Evolutionary conservation across 2,797 vertebrate species (phyloP), one percentile per base, ranked within the genome.

Genomic region (Aratinga solstitialis): DNA sequence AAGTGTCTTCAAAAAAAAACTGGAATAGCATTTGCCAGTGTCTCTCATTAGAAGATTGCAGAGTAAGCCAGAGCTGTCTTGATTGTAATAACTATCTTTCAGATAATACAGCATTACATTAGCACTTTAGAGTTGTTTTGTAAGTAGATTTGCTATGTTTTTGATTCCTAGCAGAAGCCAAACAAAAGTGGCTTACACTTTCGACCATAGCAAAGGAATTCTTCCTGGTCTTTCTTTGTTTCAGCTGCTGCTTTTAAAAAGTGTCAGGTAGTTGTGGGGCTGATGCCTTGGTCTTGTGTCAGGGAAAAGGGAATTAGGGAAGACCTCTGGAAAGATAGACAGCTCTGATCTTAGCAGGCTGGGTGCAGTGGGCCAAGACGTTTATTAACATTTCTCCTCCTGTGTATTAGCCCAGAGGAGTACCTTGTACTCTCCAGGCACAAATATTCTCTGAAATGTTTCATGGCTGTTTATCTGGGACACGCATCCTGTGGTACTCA

Each of bases 61-160:
- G 94, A 66, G 85, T 84, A 89, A 84, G 85, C 48, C 50, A 54
- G 87, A 90, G 32, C 79, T 84, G 23, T 76, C 94, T 91, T 96
- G 96, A 97, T 97, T 93, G 48, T 94, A 96, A 96, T 89, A 90
- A 94, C 94, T 10, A 7, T 95, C 93, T 93, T 95, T 87, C 83
- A 90, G 90, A 93, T 93, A 96, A 91, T 76, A 65, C 32, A 19
- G 38, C 78, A 56, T 79, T 95, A 34, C 68, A 84, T 96, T 87
- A 90, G 86, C 89, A 77, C 89, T 84, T 87, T 79, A 58, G n/a
- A 59, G 73, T 43, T 87, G 73, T 45, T 95, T 84, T 77, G 32
- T 91, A 59, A 94, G 95, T 91, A 93, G 87, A 87, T 95, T 78
- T 78, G 32, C 47, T 89, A 79, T 95, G 62, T 87, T 94, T 88